These are phyloP conservation scores for Strix uralensis DNA, from an alignment of 2,113 vertebrate genomes.

Conservation along the genomic window DNA sequence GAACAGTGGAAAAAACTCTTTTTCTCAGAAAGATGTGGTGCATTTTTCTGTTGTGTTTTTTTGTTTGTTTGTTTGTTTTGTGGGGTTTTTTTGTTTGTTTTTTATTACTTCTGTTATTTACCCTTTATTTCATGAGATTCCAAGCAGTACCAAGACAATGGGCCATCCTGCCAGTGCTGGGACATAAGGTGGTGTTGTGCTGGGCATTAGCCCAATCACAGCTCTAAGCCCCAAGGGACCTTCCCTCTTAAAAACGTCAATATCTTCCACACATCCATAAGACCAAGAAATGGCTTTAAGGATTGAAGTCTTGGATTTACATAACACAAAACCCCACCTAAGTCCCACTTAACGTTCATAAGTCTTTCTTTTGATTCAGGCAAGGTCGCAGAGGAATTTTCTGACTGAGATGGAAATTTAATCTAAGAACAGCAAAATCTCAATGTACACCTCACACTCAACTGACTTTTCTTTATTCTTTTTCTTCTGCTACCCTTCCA, in stretches of 20 bases:
- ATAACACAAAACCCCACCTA: background rate
- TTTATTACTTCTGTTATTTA: background rate
- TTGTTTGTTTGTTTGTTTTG: no score
- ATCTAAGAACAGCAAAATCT: background rate
- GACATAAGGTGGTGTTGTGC: fast-evolving
- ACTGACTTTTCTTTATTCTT: background rate
- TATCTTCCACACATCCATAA: background rate
- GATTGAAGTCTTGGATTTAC: background rate
- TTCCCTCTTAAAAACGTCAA: background rate
- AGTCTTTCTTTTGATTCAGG: background rate
- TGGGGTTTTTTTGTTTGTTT: background rate
- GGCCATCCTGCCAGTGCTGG: background rate
- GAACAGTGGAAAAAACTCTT: background rate
- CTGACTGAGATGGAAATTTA: background rate
- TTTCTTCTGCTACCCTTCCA: background rate
- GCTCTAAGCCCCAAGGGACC: background rate
- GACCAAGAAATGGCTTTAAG: background rate
- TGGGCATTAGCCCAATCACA: background rate
- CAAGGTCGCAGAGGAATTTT: fast-evolving
- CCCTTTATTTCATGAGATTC: background rate
- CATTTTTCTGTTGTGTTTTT: background rate
- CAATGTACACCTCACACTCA: background rate
- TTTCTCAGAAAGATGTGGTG: background rate
- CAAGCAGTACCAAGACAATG: background rate
- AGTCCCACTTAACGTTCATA: background rate